phyloP scores from a whole-genome alignment of 2,797 vertebrate species.

The Acrossocheilus wenchowensis region DNA sequence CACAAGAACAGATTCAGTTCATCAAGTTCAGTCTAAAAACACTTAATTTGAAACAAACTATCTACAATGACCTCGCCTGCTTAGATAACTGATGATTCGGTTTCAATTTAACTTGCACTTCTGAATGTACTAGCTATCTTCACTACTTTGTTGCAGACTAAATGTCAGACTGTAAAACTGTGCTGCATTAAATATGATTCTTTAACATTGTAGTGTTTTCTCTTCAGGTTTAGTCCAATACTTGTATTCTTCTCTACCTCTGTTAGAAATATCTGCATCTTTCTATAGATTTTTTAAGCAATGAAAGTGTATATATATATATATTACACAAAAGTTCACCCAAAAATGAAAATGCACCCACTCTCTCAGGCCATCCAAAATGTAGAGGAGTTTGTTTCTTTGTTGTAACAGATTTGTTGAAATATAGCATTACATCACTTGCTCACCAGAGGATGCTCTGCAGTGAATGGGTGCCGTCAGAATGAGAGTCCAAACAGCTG shows the following conservation, averaged over 20 bases:
- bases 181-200: not conserved
- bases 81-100: not conserved
- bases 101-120: not conserved
- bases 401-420: not conserved
- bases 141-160: not conserved
- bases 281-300: not conserved
- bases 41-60: not conserved
- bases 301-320: not conserved
- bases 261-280: not conserved
- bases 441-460: not conserved
- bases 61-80: not conserved
- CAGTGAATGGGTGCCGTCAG: not conserved
- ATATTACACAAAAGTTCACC: not conserved
- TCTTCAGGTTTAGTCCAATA: not conserved
- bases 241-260: not conserved
- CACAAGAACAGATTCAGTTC: not conserved
- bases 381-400: not conserved
- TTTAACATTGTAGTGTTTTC: not conserved
- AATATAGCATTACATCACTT: not conserved
- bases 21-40: not conserved
- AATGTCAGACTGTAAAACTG: not conserved
- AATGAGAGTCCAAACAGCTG: not conserved
- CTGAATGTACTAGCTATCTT: not conserved
- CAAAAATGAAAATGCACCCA: not conserved
- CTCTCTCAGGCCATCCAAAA: not conserved